Percentiles rank a stretch among this genome's conserved stretches.
These are phyloP conservation scores for Drosophila nr. perissopoda DNA, from an alignment of 2,888 invertebrate genomes.

Conservation along the genomic window DNA sequence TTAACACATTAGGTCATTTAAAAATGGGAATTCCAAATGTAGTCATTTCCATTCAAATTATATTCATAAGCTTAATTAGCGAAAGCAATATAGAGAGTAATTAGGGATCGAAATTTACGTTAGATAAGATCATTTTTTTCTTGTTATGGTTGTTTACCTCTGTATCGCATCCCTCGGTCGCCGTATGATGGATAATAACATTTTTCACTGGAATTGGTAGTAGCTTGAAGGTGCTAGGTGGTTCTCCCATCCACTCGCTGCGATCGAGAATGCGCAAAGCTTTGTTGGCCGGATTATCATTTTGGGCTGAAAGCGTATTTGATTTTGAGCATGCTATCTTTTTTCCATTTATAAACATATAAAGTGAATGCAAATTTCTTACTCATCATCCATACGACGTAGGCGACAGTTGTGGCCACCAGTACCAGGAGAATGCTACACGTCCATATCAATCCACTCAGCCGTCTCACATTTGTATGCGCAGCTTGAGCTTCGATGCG, in stretches of 20 bases:
- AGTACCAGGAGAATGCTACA: constrained; percentile 53
- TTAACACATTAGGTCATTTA: neutral
- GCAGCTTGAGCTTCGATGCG: constrained; percentile 24
- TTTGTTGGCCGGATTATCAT: constrained; percentile 19
- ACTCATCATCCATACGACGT: constrained; percentile 64
- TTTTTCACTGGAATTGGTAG: constrained; percentile 54
- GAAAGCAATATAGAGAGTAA: too few relatives aligned
- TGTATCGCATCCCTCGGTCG: constrained; percentile 64
- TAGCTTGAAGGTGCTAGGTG: constrained; percentile 43
- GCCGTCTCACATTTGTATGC: constrained; percentile 22
- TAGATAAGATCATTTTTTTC: neutral
- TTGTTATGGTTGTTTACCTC: constrained; percentile 44
- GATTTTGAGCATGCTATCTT: neutral
- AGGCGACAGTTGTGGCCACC: constrained; percentile 45
- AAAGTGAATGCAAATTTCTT: neutral
- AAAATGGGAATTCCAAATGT: neutral
- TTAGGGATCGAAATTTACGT: neutral
- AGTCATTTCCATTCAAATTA: neutral
- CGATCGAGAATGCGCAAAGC: constrained; percentile 68
- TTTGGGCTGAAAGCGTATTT: constrained; percentile 18
- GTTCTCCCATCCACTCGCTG: constrained; percentile 73
- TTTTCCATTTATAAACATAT: neutral
- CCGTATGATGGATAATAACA: constrained; percentile 70
- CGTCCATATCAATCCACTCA: constrained; percentile 47
- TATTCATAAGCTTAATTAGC: neutral